Percentiles rank a stretch among this genome's conserved stretches.
Conservation (phyloP, 2,797 vertebrate genomes). For the Acanthurus lineatus region DNA sequence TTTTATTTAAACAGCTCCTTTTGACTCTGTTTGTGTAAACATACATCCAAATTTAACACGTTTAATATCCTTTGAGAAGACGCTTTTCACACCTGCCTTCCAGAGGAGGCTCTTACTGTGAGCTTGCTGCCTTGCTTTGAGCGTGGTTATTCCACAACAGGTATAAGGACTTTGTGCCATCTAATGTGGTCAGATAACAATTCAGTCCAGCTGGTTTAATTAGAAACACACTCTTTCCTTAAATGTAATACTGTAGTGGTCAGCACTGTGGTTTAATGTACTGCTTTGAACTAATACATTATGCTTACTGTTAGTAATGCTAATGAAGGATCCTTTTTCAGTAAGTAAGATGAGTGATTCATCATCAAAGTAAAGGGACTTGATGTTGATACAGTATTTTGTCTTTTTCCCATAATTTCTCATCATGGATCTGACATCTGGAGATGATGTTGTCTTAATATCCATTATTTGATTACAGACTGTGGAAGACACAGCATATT, state of each 20-base stretch:
- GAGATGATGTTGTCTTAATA: constrained; percentile 44
- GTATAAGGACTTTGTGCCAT: constrained; percentile 2
- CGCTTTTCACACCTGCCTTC: background rate
- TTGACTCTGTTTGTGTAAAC: background rate
- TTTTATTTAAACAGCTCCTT: background rate
- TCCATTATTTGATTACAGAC: constrained; percentile 60
- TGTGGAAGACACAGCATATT: constrained; percentile 41
- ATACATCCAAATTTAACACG: background rate
- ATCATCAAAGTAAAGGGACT: no score
- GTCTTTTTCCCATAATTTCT: no score
- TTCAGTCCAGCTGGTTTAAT: background rate
- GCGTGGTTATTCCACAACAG: constrained; percentile 4
- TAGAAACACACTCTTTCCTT: background rate
- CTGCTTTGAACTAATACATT: background rate
- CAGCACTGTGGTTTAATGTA: background rate
- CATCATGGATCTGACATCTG: constrained; percentile 56
- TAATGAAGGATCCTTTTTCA: no score
- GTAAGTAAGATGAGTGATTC: no score
- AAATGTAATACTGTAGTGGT: background rate
- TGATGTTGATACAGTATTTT: no score
- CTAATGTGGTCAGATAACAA: background rate
- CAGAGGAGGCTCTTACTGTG: background rate
- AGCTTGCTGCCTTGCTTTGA: background rate
- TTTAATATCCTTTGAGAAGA: constrained; percentile 11
- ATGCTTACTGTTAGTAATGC: background rate